Evolutionary conservation across 2,888 invertebrate genomes (phyloP), one percentile per base, ranked within the genome.

Genomic region (Thereva nobilitata): DNA sequence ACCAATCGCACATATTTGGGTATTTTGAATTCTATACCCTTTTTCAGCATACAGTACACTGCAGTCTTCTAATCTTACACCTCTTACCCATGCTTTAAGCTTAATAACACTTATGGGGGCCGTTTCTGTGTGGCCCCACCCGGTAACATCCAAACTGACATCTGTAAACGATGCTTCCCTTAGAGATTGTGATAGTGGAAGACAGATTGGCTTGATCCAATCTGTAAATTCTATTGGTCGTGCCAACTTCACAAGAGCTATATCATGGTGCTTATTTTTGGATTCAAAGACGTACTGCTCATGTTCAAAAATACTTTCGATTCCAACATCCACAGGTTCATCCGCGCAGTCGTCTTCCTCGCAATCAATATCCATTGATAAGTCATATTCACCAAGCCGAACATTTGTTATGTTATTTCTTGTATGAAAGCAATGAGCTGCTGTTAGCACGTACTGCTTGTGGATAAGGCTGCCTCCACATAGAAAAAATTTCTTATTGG

Each of bases 391-490:
- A 23, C 80, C 80, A 50, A 80, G 70, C 2, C 80, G 78, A 9
- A 80, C 80, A 4, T 75, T 74, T 2, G 73, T 74, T 8, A 90
- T 73, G 70, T 77, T 83, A 67, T 87, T 87, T 44, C 84, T 82
- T 1, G 86, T 86, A 74, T 85, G 87, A 38, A 91, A 82, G 73
- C 92, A 92, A 75, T 92, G 91, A 0, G 88, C 89, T 0, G 91
- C 91, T 0, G 91, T 91, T 57, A 92, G 74, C 5, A 91, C 85
- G 74, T 91, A 91, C 68, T 85, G 84, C 0, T 79, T 77, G 40
- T 81, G 84, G 72, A 92, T 89, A 23, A 92, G 79, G 0, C 87
- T 88, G 0, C 90, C 91, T 0, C 90, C 91, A 74, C 91, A 92
- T 72, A 88, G 87, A 72, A 87, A 88, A 1, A 86, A 86, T 73